phyloP scores from a whole-genome alignment of 2,888 invertebrate genomes.

The Phortica okadai region DNA sequence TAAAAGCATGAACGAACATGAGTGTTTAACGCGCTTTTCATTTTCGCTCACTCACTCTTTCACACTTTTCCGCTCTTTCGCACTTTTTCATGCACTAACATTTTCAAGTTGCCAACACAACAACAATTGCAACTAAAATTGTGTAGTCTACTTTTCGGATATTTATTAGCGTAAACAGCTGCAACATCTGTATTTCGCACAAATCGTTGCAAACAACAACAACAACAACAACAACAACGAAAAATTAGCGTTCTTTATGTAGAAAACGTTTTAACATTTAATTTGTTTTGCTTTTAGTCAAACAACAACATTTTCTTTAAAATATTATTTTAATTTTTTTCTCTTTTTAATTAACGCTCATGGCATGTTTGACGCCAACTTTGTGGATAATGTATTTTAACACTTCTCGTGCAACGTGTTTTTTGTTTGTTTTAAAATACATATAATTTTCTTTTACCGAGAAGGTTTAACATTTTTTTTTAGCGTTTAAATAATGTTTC shows the following conservation, averaged over 20 bases:
- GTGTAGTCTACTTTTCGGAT: slow-evolving; percentile 24
- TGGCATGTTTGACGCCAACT: slow-evolving; percentile 58
- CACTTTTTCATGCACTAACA: too few relatives aligned
- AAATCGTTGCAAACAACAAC: neutral
- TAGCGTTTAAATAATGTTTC: neutral
- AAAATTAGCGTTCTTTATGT: neutral
- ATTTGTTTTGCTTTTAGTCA: neutral
- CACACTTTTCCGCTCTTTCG: too few relatives aligned
- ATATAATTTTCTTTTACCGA: slow-evolving; percentile 5
- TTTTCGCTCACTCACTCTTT: neutral
- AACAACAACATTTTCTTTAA: too few relatives aligned
- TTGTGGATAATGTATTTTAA: slow-evolving; percentile 36
- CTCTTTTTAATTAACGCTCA: neutral
- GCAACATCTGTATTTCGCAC: too few relatives aligned
- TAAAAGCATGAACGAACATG: neutral
- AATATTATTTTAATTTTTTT: neutral
- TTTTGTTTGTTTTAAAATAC: neutral
- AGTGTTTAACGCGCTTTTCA: neutral
- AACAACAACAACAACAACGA: neutral
- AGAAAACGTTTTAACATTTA: neutral
- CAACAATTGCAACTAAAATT: neutral
- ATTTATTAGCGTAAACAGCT: neutral
- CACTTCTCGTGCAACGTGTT: slow-evolving; percentile 7
- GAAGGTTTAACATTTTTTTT: neutral
- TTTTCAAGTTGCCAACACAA: neutral